Conservation (phyloP, 2,113 vertebrate species). For the Craseonycteris thonglongyai region DNA sequence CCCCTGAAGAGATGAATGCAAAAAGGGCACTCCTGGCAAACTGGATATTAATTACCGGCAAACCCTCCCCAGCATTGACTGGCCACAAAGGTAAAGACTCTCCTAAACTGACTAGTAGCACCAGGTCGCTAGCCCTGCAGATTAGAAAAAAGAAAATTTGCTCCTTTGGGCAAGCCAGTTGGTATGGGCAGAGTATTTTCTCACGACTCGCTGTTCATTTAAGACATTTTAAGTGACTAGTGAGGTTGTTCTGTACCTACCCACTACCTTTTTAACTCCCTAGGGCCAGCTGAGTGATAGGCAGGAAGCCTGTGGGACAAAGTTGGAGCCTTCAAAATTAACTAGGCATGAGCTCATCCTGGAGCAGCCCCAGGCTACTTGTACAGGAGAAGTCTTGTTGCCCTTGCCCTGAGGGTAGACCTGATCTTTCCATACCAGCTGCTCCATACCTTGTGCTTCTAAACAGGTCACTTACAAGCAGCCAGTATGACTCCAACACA, state of each 20-base stretch:
- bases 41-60: slow-evolving; percentile 7
- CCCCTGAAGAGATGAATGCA: background rate
- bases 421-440: background rate
- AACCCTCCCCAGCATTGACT: background rate
- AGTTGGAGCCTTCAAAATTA: background rate
- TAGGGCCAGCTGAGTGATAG: background rate
- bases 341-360: background rate
- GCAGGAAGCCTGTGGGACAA: background rate
- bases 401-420: background rate
- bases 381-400: background rate
- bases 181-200: background rate
- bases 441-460: background rate
- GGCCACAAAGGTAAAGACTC: background rate
- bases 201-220: background rate
- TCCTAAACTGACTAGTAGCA: background rate
- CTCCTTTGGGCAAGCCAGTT: background rate
- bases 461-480: background rate
- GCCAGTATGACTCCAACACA: background rate
- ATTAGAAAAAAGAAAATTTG: background rate
- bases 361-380: background rate
- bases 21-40: background rate
- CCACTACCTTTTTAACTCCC: background rate
- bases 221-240: background rate
- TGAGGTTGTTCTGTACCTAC: background rate
- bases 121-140: background rate